These are phyloP conservation scores for Saccostrea echinata DNA, from an alignment of 1,140 invertebrate species.

Conservation along the genomic window DNA sequence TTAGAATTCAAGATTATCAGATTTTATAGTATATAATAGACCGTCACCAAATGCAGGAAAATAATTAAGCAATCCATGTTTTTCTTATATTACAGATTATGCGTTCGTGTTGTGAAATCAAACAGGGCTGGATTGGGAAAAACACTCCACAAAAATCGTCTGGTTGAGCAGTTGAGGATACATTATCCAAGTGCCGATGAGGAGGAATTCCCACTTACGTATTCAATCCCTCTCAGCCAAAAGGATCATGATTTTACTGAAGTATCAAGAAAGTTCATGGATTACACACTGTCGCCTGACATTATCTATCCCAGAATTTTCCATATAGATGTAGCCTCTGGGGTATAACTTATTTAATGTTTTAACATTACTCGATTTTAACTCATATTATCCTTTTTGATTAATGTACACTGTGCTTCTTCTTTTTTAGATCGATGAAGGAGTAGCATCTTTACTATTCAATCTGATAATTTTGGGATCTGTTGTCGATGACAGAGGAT, in stretches of 20 bases:
- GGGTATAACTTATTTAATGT: background rate
- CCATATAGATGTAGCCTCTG: background rate
- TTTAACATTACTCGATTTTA: background rate
- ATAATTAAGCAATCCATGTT: no score
- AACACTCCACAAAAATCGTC: background rate
- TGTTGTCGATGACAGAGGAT: constrained; percentile 66
- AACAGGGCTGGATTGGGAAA: background rate
- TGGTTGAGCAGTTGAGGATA: background rate
- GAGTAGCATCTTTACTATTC: constrained; percentile 73
- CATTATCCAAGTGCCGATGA: background rate
- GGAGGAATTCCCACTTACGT: background rate
- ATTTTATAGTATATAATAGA: background rate
- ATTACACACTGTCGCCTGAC: background rate
- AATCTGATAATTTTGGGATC: constrained; percentile 73
- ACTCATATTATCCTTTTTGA: background rate
- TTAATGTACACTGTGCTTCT: background rate
- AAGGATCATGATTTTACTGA: background rate
- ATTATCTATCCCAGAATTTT: background rate
- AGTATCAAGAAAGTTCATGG: background rate
- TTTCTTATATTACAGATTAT: background rate
- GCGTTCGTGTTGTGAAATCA: background rate
- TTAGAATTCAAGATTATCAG: background rate
- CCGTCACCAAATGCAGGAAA: no score
- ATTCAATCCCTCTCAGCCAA: background rate
- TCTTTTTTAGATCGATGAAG: constrained; percentile 69